Conservation (phyloP, 2,113 vertebrate species). For the Tonatia bakeri region DNA sequence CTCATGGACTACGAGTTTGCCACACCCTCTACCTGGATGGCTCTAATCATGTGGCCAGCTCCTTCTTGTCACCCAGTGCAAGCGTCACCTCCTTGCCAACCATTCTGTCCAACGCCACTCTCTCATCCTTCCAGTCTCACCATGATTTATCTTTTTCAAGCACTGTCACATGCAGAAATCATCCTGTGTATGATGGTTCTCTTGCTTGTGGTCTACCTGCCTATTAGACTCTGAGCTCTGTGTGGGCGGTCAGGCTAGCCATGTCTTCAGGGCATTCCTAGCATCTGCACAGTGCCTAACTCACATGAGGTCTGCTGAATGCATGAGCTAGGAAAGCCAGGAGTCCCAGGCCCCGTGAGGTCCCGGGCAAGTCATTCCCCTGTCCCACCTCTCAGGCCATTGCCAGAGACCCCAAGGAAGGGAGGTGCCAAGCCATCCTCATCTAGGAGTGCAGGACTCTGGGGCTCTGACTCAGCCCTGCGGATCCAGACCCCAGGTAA, state of each 20-base stretch:
- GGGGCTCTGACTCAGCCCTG: not conserved
- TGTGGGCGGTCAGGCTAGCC: too few relatives aligned
- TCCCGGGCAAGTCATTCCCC: not conserved
- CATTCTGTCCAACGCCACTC: not conserved
- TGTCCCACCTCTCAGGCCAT: not conserved
- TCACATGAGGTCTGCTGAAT: not conserved
- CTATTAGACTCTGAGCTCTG: not conserved
- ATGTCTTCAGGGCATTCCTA: not conserved
- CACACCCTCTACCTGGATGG: not conserved
- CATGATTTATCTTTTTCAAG: not conserved
- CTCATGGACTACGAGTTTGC: not conserved
- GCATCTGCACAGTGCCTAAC: accelerated
- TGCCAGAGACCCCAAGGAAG: too few relatives aligned
- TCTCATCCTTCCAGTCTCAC: not conserved
- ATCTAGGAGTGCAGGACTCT: not conserved
- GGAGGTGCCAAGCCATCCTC: not conserved
- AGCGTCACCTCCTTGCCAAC: not conserved
- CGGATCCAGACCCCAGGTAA: not conserved
- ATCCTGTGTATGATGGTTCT: not conserved
- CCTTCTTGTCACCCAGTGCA: not conserved
- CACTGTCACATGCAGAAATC: not conserved
- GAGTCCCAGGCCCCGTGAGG: not conserved
- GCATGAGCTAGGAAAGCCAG: not conserved
- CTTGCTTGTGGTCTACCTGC: not conserved
- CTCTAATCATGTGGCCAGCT: not conserved